Conservation (phyloP, 1,140 invertebrate genomes). For the Neomicropteryx cornuta region DNA sequence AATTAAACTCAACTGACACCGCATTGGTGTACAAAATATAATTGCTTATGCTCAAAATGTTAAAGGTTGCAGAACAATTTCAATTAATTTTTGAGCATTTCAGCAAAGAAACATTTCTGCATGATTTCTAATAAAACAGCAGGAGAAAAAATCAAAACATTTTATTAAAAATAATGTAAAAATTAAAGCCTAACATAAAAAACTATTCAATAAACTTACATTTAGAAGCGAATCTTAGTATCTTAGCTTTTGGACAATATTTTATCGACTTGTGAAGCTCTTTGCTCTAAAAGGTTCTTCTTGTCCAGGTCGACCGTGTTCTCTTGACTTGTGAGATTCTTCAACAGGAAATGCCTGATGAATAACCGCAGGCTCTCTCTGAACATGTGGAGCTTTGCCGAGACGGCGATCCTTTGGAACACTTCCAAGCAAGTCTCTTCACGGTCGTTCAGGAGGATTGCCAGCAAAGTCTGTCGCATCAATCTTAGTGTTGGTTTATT, state of each 20-base stretch:
- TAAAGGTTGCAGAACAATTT: no score
- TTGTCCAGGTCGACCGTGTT: conserved; percentile 36
- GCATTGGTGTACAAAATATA: no score
- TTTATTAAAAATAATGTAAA: no score
- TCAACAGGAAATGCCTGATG: conserved; percentile 66
- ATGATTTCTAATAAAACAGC: no score
- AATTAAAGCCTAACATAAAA: no score
- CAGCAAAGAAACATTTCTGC: no score
- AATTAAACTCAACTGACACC: no score
- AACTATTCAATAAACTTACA: no score
- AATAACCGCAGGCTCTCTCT: conserved; percentile 67
- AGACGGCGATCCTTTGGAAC: conserved; percentile 52
- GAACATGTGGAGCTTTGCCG: conserved; percentile 59
- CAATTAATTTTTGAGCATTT: no score
- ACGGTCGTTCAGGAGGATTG: conserved; percentile 52
- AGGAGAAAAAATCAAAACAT: no score
- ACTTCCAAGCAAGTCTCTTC: conserved; percentile 46
- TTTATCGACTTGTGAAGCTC: conserved; percentile 43
- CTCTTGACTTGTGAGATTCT: conserved; percentile 42
- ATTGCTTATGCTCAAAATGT: no score
- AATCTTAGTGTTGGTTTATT: conserved; percentile 58
- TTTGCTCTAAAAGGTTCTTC: conserved; percentile 37
- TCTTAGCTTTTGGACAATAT: conserved; percentile 41
- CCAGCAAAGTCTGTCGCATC: conserved; percentile 57
- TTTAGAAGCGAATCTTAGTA: no score